A percentile compares a stretch with the other conserved stretches of the same genome.
phyloP scores from a whole-genome alignment of 1,140 invertebrate genomes.

The Sitobion miscanthi region DNA sequence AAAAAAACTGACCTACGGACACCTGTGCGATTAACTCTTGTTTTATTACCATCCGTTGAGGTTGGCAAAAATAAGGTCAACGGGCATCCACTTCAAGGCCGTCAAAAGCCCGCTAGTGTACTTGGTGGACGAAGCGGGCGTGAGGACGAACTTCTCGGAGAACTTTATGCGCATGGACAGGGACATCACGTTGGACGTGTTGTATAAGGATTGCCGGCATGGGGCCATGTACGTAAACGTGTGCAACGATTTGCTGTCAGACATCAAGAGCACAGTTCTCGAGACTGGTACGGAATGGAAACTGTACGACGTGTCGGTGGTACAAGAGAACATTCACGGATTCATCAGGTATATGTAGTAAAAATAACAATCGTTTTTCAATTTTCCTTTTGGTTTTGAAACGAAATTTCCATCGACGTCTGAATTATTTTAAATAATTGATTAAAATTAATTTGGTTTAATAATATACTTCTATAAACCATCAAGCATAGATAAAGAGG shows the following conservation, averaged over 20 bases:
- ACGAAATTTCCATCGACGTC: too few relatives aligned
- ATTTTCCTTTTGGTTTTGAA: not conserved
- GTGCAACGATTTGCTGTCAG: constrained; percentile 29
- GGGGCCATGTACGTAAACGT: constrained; percentile 24
- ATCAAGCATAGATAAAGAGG: not conserved
- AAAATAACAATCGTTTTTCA: not conserved
- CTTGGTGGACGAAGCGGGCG: constrained; percentile 38
- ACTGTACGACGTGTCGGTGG: not conserved
- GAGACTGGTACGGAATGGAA: constrained; percentile 16
- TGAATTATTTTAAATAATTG: not conserved
- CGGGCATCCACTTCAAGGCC: constrained; percentile 36
- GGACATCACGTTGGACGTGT: constrained; percentile 18
- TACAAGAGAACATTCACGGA: constrained; percentile 33
- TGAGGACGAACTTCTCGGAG: constrained; percentile 40
- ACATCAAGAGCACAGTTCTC: not conserved
- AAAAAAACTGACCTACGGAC: too few relatives aligned
- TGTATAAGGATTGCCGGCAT: constrained; percentile 42
- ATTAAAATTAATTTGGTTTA: not conserved
- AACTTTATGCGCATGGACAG: constrained; percentile 32
- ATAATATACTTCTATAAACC: not conserved
- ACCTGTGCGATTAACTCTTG: not conserved
- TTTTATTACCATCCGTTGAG: not conserved
- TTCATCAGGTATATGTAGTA: not conserved
- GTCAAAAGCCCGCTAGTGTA: constrained; percentile 19
- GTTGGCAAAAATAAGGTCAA: constrained; percentile 14